These are phyloP conservation scores for Mycogona germanica DNA, from an alignment of 2,888 invertebrate species.

Conservation along the genomic window DNA sequence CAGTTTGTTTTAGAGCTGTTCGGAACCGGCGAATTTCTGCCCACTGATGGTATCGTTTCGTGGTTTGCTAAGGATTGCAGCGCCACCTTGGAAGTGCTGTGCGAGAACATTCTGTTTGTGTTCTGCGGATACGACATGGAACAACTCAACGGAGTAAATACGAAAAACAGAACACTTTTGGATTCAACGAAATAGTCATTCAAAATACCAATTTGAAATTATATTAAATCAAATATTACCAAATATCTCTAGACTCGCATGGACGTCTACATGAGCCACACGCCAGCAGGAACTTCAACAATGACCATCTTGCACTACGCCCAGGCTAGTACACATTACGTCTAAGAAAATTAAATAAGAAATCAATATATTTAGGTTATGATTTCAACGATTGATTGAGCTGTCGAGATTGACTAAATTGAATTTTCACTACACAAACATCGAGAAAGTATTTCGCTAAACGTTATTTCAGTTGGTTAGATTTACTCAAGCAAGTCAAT, in stretches of 20 bases:
- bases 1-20: constrained; percentile 49
- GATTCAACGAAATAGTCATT: not conserved
- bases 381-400: too few relatives aligned
- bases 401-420: too few relatives aligned
- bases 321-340: not conserved
- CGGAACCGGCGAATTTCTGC: constrained; percentile 60
- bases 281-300: constrained; percentile 14
- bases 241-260: constrained; percentile 11
- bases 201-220: not conserved
- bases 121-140: constrained; percentile 55
- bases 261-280: constrained; percentile 13
- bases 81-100: constrained; percentile 47
- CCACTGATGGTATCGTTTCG: constrained; percentile 47
- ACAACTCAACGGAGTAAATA: constrained; percentile 48
- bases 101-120: constrained; percentile 58
- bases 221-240: not conserved
- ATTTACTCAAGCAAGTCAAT: too few relatives aligned
- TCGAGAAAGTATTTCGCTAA: too few relatives aligned
- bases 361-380: too few relatives aligned
- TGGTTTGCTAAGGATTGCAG: constrained; percentile 44
- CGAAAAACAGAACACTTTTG: too few relatives aligned
- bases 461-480: too few relatives aligned
- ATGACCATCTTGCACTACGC: constrained; percentile 14
- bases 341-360: not conserved
- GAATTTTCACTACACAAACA: too few relatives aligned